Evolutionary conservation across 2,113 vertebrate species (phyloP).

Genomic region (Sialia sialis): DNA sequence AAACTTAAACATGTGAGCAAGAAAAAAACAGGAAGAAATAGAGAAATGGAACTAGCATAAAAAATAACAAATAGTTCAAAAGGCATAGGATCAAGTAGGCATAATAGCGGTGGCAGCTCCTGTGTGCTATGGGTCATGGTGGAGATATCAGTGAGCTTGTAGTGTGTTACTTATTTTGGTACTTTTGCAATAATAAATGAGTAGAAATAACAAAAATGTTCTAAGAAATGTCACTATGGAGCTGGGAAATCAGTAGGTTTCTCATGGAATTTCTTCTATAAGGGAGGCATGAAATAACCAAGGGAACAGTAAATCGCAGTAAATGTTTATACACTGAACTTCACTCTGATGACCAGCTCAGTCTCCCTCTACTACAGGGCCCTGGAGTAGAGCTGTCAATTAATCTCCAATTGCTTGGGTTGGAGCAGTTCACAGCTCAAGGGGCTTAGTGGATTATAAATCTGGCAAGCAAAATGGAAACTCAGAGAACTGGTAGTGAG

Average conservation of each 20-base stretch:
- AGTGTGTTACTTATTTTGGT: background rate
- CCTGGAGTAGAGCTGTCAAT: slow-evolving; percentile 46
- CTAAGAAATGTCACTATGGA: background rate
- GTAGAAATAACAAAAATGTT: background rate
- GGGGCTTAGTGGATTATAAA: slow-evolving; percentile 35
- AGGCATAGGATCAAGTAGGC: background rate
- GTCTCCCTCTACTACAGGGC: background rate
- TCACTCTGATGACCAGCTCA: slow-evolving; percentile 9
- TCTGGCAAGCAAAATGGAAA: slow-evolving; percentile 19
- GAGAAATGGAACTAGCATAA: background rate
- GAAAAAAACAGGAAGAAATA: background rate
- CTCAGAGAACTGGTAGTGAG: background rate
- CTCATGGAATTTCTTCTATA: background rate
- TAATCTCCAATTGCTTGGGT: slow-evolving; percentile 57
- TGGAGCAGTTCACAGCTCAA: slow-evolving; percentile 49
- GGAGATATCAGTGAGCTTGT: background rate
- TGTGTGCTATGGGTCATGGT: background rate
- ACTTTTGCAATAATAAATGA: background rate
- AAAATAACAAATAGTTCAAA: background rate
- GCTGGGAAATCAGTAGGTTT: background rate
- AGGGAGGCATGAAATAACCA: background rate
- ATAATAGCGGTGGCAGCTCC: background rate
- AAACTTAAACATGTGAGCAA: background rate
- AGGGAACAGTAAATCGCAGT: background rate
- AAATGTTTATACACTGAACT: slow-evolving; percentile 11